These are phyloP conservation scores for Drosophila heteroneura DNA, from an alignment of 2,888 invertebrate species.

Conservation along the genomic window DNA sequence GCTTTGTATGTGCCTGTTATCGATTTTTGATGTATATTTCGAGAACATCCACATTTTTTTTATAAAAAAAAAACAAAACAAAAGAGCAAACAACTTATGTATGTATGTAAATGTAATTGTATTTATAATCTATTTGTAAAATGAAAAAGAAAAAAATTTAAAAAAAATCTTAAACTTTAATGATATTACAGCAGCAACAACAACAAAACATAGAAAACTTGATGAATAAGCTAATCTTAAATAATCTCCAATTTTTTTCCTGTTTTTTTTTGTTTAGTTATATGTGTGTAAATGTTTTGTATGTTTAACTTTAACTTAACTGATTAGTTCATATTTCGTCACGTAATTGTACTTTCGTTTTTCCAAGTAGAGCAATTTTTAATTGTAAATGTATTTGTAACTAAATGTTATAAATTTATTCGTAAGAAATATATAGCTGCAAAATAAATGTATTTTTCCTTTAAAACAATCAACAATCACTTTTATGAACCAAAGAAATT, in stretches of 20 bases:
- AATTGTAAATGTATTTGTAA: slow-evolving; percentile 80
- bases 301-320: slow-evolving; percentile 58
- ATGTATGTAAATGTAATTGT: slow-evolving; percentile 61
- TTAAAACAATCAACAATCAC: slow-evolving; percentile 40
- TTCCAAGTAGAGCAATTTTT: slow-evolving; percentile 77
- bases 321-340: slow-evolving; percentile 55
- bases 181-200: slow-evolving; percentile 42
- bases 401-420: slow-evolving; percentile 81
- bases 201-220: slow-evolving; percentile 19
- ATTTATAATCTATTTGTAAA: slow-evolving; percentile 49
- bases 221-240: slow-evolving; percentile 46
- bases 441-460: slow-evolving; percentile 83
- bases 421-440: slow-evolving; percentile 74
- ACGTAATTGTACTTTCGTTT: slow-evolving; percentile 55
- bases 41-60: slow-evolving; percentile 51
- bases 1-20: slow-evolving; percentile 79
- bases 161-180: slow-evolving; percentile 25
- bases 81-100: slow-evolving; percentile 34
- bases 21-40: slow-evolving; percentile 75
- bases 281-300: slow-evolving; percentile 30
- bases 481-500: neutral
- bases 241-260: slow-evolving; percentile 20
- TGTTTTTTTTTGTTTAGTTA: slow-evolving; percentile 19
- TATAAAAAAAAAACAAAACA: slow-evolving; percentile 1
- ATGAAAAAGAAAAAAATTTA: slow-evolving; percentile 12